Evolutionary conservation across 2,888 invertebrate species (phyloP).

Genomic region (Drosophila paramelanica): DNA sequence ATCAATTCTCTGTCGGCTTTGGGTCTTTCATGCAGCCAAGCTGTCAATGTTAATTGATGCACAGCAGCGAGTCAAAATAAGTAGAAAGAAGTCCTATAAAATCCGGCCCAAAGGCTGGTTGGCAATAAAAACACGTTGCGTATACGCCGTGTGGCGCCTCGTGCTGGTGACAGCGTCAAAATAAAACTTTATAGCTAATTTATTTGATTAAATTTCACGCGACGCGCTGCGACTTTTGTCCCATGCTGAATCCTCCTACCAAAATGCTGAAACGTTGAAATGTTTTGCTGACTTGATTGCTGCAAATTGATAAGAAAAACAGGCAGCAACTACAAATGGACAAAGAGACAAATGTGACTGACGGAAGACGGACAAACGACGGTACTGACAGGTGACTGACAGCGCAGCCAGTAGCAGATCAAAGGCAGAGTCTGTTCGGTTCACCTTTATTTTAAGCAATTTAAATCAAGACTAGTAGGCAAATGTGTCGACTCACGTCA

Average conservation of each 20-base stretch:
- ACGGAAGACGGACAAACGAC: background rate
- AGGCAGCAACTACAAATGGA: slow-evolving; percentile 44
- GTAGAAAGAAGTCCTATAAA: slow-evolving; percentile 34
- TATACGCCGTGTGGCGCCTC: slow-evolving; percentile 55
- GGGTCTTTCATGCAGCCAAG: slow-evolving; percentile 51
- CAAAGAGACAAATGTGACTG: slow-evolving; percentile 9
- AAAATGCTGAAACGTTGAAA: slow-evolving; percentile 51
- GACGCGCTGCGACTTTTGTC: slow-evolving; percentile 25
- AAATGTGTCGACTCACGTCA: slow-evolving; percentile 56
- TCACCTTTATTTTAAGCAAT: slow-evolving; percentile 17
- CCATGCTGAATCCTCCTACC: background rate
- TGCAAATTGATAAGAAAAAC: slow-evolving; percentile 70
- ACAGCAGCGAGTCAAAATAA: slow-evolving; percentile 51
- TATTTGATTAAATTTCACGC: slow-evolving; percentile 77
- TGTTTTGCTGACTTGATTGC: slow-evolving; percentile 56
- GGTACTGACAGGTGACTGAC: slow-evolving; percentile 15
- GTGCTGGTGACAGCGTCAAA: slow-evolving; percentile 59
- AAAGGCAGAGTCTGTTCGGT: slow-evolving; percentile 13
- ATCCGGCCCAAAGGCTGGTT: slow-evolving; percentile 47
- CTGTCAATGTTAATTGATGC: slow-evolving; percentile 76
- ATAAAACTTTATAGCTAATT: slow-evolving; percentile 80
- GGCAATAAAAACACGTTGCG: slow-evolving; percentile 67
- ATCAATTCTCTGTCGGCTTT: slow-evolving; percentile 27
- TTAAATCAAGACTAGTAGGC: slow-evolving; percentile 16
- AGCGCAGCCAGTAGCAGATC: slow-evolving; percentile 16